Conservation (phyloP, 2,797 vertebrate species). For the Huso huso region DNA sequence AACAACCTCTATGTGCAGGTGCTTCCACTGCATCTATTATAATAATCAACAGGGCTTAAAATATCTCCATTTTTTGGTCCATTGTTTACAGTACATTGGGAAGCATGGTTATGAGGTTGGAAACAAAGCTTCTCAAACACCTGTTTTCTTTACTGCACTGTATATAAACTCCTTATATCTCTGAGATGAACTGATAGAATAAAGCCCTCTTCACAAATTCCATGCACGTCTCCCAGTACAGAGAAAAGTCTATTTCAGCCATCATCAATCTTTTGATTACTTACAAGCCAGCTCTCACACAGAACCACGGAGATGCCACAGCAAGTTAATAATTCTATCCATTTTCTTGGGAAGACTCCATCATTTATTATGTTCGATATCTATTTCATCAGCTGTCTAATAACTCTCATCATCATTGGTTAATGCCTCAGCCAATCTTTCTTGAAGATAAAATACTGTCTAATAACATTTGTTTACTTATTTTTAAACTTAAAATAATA, state of each 20-base stretch:
- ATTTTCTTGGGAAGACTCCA: slow-evolving; percentile 36
- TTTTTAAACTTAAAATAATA: slow-evolving; percentile 20
- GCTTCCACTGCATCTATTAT: no score
- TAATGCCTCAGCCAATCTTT: slow-evolving; percentile 29
- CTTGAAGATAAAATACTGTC: slow-evolving; percentile 19
- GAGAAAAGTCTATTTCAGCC: slow-evolving; percentile 45
- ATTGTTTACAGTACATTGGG: no score
- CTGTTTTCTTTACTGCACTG: not conserved
- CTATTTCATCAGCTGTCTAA: slow-evolving; percentile 42
- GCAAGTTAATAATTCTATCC: slow-evolving; percentile 43
- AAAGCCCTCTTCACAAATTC: slow-evolving; percentile 9
- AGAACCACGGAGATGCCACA: slow-evolving; percentile 31
- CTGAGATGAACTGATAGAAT: slow-evolving; percentile 5
- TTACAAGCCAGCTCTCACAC: slow-evolving; percentile 38
- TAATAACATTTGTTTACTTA: slow-evolving; percentile 27
- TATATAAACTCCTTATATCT: slow-evolving; percentile 8
- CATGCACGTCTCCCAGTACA: slow-evolving; percentile 17
- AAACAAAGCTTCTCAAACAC: not conserved
- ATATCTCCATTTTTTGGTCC: no score
- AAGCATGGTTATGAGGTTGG: slow-evolving; percentile 6
- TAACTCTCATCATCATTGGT: slow-evolving; percentile 39
- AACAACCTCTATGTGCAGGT: no score
- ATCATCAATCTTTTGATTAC: slow-evolving; percentile 54
- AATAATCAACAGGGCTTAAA: no score
- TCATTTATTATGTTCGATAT: slow-evolving; percentile 41